Evolutionary conservation across 2,797 vertebrate species (phyloP).

Genomic region (Acridotheres tristis): DNA sequence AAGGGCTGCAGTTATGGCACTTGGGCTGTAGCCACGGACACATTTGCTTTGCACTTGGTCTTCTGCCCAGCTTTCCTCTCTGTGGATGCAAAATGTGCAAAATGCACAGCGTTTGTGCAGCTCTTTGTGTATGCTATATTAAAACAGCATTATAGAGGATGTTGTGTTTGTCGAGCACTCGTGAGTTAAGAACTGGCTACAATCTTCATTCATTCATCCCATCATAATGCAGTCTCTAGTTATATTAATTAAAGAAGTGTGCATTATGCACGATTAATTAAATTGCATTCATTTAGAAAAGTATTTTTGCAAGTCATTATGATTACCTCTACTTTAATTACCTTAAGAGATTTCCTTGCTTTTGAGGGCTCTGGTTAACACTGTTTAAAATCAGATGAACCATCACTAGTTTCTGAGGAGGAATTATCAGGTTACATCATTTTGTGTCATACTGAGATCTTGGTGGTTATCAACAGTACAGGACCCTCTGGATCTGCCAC

Average conservation of each 20-base stretch:
- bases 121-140: neutral
- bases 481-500: neutral
- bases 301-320: constrained; percentile 19
- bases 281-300: constrained; percentile 36
- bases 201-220: neutral
- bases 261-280: neutral
- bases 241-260: neutral
- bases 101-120: neutral
- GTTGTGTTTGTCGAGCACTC: neutral
- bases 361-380: neutral
- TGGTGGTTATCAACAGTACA: neutral
- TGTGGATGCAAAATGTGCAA: neutral
- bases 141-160: neutral
- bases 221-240: neutral
- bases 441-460: neutral
- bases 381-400: neutral
- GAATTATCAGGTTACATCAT: neutral
- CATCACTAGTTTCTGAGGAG: neutral
- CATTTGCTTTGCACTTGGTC: neutral
- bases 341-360: neutral
- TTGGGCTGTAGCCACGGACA: neutral
- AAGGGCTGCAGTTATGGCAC: neutral
- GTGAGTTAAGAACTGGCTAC: neutral
- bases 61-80: neutral
- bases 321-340: neutral